Evolutionary conservation across 2,797 vertebrate genomes (phyloP).

Genomic region (Craterocephalus amniculus): DNA sequence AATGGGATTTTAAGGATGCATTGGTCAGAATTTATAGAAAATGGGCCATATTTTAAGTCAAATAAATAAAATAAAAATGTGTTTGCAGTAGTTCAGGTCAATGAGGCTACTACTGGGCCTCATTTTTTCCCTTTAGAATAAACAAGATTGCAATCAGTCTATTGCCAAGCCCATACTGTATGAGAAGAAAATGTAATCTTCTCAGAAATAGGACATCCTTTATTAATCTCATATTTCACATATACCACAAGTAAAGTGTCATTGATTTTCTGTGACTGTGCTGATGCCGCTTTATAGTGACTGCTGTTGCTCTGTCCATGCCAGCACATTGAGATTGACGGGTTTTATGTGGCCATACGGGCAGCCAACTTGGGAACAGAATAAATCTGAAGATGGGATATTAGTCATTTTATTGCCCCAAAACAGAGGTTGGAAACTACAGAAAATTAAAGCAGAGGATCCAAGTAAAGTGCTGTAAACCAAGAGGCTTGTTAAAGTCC

Average conservation of each 20-base stretch:
- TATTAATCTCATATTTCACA: conserved; percentile 62
- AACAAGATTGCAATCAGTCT: conserved; percentile 31
- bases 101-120: not conserved
- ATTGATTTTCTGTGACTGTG: conserved; percentile 63
- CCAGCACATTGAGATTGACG: conserved; percentile 59
- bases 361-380: conserved; percentile 45
- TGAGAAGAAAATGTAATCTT: conserved; percentile 53
- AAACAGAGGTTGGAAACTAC: conserved; percentile 38
- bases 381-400: conserved; percentile 60
- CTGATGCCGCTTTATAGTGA: conserved; percentile 52
- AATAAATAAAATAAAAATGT: not conserved
- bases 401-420: conserved; percentile 64
- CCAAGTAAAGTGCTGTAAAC: conserved; percentile 68
- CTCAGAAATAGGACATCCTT: conserved; percentile 57
- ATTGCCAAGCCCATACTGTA: conserved; percentile 31
- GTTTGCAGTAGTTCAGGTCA: conserved; percentile 1
- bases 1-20: conserved; percentile 1
- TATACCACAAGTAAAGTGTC: conserved; percentile 58
- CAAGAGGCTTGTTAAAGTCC: conserved; percentile 74
- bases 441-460: conserved; percentile 56
- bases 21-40: conserved; percentile 13
- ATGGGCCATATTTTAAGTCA: not conserved
- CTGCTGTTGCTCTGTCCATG: conserved; percentile 41
- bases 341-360: conserved; percentile 47
- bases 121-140: conserved; percentile 15